Evolutionary conservation across 2,113 vertebrate genomes (phyloP).

Genomic region (Siphamia tubifer): DNA sequence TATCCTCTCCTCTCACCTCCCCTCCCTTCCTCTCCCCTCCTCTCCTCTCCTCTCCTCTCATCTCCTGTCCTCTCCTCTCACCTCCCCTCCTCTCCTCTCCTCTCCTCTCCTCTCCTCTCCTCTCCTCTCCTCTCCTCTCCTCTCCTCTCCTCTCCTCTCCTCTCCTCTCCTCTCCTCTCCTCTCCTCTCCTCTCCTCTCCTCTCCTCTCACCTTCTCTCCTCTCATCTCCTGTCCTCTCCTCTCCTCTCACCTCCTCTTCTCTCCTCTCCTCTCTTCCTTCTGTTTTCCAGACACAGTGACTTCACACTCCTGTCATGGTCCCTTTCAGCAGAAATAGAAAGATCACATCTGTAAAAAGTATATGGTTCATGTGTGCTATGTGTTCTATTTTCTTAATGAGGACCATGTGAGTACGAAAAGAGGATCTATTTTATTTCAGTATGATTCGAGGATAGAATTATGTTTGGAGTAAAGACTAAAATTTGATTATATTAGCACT

Average conservation of each 20-base stretch:
- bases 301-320: slow-evolving; percentile 27
- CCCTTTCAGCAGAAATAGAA: neutral
- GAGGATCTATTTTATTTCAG: neutral
- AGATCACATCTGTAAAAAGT: neutral
- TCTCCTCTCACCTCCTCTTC: neutral
- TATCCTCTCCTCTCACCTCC: too few relatives aligned
- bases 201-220: neutral
- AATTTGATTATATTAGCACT: neutral
- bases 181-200: neutral
- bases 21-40: too few relatives aligned
- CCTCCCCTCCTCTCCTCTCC: too few relatives aligned
- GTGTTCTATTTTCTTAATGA: neutral
- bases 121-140: too few relatives aligned
- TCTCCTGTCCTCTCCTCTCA: too few relatives aligned
- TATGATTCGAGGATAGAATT: neutral
- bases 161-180: neutral
- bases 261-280: slow-evolving; percentile 28
- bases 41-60: too few relatives aligned
- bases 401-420: neutral
- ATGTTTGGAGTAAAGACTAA: neutral
- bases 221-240: neutral
- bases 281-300: slow-evolving; percentile 19
- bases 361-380: neutral
- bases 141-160: too few relatives aligned
- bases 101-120: too few relatives aligned